Percentiles rank a stretch among this genome's conserved stretches.
These are phyloP conservation scores for Cherax destructor DNA, from an alignment of 1,140 invertebrate species.

Conservation along the genomic window DNA sequence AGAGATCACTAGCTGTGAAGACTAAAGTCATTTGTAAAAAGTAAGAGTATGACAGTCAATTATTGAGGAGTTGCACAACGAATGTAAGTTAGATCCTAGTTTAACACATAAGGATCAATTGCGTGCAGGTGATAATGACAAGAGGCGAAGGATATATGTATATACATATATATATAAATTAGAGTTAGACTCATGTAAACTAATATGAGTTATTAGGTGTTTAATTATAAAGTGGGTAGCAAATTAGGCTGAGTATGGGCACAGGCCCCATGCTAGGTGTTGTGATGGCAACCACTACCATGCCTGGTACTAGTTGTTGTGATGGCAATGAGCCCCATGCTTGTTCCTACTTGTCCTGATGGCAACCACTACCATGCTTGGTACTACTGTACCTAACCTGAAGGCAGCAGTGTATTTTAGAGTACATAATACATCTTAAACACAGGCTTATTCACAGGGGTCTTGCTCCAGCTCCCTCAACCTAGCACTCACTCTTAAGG, in stretches of 20 bases:
- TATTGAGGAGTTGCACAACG: neutral
- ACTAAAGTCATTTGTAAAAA: neutral
- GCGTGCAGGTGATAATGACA: constrained; percentile 5
- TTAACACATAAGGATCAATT: neutral
- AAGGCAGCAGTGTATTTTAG: no score
- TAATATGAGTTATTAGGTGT: neutral
- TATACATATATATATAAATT: neutral
- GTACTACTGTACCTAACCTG: no score
- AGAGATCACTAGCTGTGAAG: neutral
- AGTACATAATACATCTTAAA: no score
- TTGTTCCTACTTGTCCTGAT: no score
- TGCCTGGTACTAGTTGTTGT: constrained; percentile 32
- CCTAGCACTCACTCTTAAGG: no score
- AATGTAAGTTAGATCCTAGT: neutral
- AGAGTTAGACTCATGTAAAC: constrained; percentile 1
- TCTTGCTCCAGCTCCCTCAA: no score
- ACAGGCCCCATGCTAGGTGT: constrained; percentile 33
- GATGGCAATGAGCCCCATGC: neutral
- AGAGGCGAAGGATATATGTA: neutral
- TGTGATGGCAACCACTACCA: constrained; percentile 21
- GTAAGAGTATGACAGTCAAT: constrained; percentile 8
- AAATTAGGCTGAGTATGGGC: constrained; percentile 16
- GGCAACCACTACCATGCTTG: no score
- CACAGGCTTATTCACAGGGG: no score
- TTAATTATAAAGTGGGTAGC: constrained; percentile 20